Percentiles rank a stretch among this genome's conserved stretches.
phyloP scores from a whole-genome alignment of 2,797 vertebrate genomes.

The Malurus leucopterus region DNA sequence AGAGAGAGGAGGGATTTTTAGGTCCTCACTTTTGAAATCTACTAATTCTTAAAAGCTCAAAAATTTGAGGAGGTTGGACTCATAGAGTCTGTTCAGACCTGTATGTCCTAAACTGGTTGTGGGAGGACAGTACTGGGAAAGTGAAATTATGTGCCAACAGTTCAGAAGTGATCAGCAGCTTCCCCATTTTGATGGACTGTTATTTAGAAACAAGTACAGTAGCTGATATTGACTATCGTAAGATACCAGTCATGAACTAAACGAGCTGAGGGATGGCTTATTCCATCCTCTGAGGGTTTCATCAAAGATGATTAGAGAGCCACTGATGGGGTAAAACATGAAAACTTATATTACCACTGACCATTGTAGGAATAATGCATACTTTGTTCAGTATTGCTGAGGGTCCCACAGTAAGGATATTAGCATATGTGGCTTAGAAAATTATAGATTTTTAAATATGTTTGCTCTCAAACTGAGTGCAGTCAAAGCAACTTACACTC shows the following conservation, averaged over 20 bases:
- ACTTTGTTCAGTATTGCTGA: neutral
- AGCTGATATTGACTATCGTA: neutral
- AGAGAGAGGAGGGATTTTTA: neutral
- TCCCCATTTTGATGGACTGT: neutral
- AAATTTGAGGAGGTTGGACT: neutral
- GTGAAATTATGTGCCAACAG: neutral
- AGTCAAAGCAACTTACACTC: neutral
- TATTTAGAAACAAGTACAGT: neutral
- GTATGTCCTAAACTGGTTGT: neutral
- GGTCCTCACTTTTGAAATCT: neutral
- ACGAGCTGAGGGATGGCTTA: neutral
- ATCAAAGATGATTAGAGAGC: neutral
- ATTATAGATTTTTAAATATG: neutral
- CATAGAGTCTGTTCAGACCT: neutral
- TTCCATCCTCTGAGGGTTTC: neutral
- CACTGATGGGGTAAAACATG: neutral
- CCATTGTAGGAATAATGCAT: neutral
- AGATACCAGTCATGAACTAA: neutral
- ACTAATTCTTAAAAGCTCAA: neutral
- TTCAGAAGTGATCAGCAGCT: neutral
- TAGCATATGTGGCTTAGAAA: neutral
- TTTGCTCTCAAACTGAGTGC: neutral
- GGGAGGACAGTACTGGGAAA: neutral
- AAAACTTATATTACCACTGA: neutral
- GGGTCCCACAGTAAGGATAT: neutral